Percentiles rank a stretch among this genome's conserved stretches.
These are phyloP conservation scores for Hozukius guyotensis DNA, from an alignment of 2,797 vertebrate genomes.

Conservation along the genomic window DNA sequence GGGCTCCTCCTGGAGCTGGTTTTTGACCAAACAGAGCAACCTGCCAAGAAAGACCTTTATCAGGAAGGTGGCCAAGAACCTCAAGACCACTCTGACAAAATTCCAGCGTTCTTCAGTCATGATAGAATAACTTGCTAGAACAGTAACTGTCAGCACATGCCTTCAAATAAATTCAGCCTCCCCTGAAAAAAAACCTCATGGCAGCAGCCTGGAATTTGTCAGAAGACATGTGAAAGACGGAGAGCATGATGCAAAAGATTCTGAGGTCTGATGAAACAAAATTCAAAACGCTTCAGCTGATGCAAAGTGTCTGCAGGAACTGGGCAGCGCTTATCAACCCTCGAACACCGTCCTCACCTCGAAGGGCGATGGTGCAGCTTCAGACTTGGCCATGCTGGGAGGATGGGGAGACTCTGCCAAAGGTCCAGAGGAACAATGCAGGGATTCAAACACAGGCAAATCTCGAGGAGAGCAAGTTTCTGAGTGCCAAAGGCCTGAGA, in stretches of 20 bases:
- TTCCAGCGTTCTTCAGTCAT: slow-evolving; percentile 10
- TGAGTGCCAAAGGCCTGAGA: slow-evolving; percentile 50
- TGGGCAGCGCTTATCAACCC: slow-evolving; percentile 21
- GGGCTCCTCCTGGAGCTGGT: neutral
- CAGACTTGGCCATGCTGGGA: slow-evolving; percentile 19
- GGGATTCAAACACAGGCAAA: slow-evolving; percentile 38
- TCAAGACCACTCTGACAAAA: neutral
- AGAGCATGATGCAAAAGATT: slow-evolving; percentile 6
- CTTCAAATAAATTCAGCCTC: neutral
- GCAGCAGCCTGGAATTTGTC: slow-evolving; percentile 15
- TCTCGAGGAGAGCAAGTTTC: slow-evolving; percentile 46
- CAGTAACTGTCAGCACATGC: slow-evolving; percentile 8
- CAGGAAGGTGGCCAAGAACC: slow-evolving; percentile 8
- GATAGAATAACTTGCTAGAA: slow-evolving; percentile 6
- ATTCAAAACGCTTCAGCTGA: slow-evolving; percentile 4
- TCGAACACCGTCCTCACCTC: slow-evolving; percentile 21
- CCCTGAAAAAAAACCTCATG: neutral
- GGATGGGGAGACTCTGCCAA: slow-evolving; percentile 34
- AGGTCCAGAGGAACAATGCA: slow-evolving; percentile 48
- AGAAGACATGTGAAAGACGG: neutral
- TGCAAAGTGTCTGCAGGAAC: slow-evolving; percentile 13
- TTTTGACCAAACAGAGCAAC: neutral
- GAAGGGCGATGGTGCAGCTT: slow-evolving; percentile 12
- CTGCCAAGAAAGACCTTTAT: slow-evolving; percentile 25
- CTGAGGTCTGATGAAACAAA: slow-evolving; percentile 13